Conservation (phyloP, 2,888 invertebrate genomes). For the Epirrhoe tristata region DNA sequence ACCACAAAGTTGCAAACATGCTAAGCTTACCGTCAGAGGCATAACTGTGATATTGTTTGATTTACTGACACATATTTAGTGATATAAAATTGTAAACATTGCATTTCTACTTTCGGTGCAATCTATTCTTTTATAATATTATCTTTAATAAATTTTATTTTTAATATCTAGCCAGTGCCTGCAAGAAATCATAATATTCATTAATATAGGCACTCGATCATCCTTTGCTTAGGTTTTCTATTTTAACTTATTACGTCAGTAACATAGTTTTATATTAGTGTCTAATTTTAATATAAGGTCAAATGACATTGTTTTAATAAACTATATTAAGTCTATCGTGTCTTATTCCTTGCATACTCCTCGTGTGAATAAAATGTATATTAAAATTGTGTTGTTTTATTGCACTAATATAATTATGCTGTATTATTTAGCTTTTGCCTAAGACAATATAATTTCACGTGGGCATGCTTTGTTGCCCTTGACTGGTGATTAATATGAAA, state of each 20-base stretch:
- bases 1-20: conserved; percentile 38
- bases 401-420: conserved; percentile 65
- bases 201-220: conserved; percentile 56
- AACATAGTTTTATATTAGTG: conserved; percentile 60
- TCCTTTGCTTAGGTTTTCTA: conserved; percentile 61
- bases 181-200: conserved; percentile 81
- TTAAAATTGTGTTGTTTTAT: conserved; percentile 71
- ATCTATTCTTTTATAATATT: conserved; percentile 15
- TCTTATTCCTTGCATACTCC: conserved; percentile 55
- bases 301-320: conserved; percentile 57
- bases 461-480: conserved; percentile 43
- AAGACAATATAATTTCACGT: conserved; percentile 37
- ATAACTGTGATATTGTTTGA: conserved; percentile 77
- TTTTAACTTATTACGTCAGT: conserved; percentile 58
- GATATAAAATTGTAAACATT: conserved; percentile 35
- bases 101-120: conserved; percentile 39
- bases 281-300: conserved; percentile 54
- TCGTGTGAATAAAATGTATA: conserved; percentile 68
- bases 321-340: conserved; percentile 58
- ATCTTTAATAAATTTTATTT: conserved; percentile 44
- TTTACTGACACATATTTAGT: conserved; percentile 48
- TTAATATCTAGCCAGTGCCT: conserved; percentile 76
- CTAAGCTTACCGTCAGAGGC: conserved; percentile 53
- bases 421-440: conserved; percentile 56
- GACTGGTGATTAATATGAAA: conserved; percentile 45